phyloP scores from a whole-genome alignment of 2,888 invertebrate species.

The Hypsopygia costalis region DNA sequence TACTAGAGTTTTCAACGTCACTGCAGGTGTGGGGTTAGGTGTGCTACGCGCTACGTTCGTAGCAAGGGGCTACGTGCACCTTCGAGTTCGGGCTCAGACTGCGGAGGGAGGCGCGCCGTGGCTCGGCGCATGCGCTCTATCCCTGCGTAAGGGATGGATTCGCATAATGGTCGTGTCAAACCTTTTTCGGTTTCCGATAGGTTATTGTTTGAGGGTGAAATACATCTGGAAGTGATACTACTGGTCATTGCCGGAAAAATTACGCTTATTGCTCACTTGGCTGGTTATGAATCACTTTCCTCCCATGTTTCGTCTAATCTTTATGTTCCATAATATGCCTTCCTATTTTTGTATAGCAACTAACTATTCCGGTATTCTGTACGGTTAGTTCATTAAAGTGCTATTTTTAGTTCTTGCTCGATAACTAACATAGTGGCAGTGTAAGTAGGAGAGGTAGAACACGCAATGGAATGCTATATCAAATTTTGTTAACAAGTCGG shows the following conservation, averaged over 20 bases:
- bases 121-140: constrained; percentile 51
- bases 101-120: constrained; percentile 51
- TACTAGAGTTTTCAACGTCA: constrained; percentile 34
- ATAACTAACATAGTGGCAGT: no score
- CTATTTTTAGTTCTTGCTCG: no score
- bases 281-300: neutral
- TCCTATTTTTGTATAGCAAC: no score
- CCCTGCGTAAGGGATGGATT: constrained; percentile 44
- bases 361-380: no score
- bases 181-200: constrained; percentile 51
- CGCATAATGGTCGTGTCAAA: constrained; percentile 43
- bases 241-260: neutral
- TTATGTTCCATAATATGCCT: neutral
- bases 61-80: constrained; percentile 32
- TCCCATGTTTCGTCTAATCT: neutral
- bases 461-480: no score
- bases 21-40: constrained; percentile 43
- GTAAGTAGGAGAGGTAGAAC: no score
- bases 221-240: constrained; percentile 20
- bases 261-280: neutral
- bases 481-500: no score
- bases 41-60: constrained; percentile 40
- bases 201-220: constrained; percentile 32
- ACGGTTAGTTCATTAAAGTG: no score
- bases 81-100: constrained; percentile 47